Evolutionary conservation across 2,888 invertebrate species (phyloP).

Genomic region (Campoletis raptor): DNA sequence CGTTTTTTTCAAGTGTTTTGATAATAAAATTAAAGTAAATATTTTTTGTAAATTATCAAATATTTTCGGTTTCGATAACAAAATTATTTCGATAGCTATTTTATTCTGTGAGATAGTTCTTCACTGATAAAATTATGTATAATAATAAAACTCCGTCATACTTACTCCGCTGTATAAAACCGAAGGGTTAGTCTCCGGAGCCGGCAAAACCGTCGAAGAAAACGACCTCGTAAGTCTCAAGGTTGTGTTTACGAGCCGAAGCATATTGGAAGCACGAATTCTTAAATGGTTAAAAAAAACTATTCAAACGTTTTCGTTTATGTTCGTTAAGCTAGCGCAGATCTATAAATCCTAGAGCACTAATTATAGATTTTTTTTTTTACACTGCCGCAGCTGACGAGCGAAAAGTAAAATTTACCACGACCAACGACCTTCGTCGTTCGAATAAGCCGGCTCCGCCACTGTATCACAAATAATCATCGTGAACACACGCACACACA

Average conservation of each 20-base stretch:
- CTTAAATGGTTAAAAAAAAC: neutral
- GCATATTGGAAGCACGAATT: conserved; percentile 70
- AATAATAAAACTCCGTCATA: conserved; percentile 64
- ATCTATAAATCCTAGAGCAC: neutral
- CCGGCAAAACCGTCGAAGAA: conserved; percentile 86
- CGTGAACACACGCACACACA: neutral
- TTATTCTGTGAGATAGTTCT: neutral
- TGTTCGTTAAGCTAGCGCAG: neutral
- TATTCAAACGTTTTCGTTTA: neutral
- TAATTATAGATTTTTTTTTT: conserved; percentile 2
- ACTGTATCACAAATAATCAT: neutral
- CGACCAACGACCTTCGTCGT: neutral
- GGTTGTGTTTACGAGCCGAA: conserved; percentile 71
- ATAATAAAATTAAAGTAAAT: neutral
- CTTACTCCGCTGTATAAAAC: conserved; percentile 92
- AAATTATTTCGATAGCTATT: neutral
- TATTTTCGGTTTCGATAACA: neutral
- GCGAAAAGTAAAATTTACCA: neutral
- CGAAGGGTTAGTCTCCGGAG: conserved; percentile 89
- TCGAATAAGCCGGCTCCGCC: neutral
- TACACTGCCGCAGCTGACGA: neutral
- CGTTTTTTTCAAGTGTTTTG: neutral
- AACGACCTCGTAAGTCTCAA: conserved; percentile 73
- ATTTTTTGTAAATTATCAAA: neutral
- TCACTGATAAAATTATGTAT: neutral